Evolutionary conservation across 2,888 invertebrate genomes (phyloP).

Genomic region (Tanypteryx hageni): DNA sequence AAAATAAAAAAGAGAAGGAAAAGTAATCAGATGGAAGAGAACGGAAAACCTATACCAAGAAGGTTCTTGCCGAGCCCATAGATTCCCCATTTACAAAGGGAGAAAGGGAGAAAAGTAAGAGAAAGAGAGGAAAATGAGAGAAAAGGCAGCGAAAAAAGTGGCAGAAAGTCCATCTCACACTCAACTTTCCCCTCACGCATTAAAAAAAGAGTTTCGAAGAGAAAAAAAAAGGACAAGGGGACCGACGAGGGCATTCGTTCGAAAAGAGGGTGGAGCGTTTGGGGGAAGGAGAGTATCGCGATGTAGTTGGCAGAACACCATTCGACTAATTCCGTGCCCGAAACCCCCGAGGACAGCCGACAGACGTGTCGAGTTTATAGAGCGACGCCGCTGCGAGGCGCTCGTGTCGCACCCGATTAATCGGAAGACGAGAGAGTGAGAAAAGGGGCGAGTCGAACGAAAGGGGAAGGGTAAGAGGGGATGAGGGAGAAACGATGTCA

Average conservation of each 20-base stretch:
- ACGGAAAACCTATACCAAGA: neutral
- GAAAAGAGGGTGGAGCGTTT: neutral
- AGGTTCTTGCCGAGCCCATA: neutral
- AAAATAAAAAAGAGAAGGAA: neutral
- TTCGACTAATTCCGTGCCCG: conserved; percentile 16
- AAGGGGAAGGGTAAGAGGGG: neutral
- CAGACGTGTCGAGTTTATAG: conserved; percentile 36
- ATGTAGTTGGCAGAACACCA: neutral
- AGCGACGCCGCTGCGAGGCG: conserved; percentile 3
- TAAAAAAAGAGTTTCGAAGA: neutral
- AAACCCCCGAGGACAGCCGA: conserved; percentile 3
- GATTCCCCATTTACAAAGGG: neutral
- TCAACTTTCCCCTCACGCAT: neutral
- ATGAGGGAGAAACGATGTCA: neutral
- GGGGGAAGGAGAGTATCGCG: neutral
- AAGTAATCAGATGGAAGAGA: neutral
- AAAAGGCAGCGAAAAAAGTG: neutral
- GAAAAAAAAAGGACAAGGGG: neutral
- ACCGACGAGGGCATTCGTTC: neutral
- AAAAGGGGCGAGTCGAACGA: neutral
- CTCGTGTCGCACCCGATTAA: conserved; percentile 18
- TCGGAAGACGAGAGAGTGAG: neutral
- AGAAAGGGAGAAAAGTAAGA: neutral
- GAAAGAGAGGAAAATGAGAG: neutral
- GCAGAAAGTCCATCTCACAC: neutral